phyloP scores from a whole-genome alignment of 2,113 vertebrate species.

The Amphilophus citrinellus region DNA sequence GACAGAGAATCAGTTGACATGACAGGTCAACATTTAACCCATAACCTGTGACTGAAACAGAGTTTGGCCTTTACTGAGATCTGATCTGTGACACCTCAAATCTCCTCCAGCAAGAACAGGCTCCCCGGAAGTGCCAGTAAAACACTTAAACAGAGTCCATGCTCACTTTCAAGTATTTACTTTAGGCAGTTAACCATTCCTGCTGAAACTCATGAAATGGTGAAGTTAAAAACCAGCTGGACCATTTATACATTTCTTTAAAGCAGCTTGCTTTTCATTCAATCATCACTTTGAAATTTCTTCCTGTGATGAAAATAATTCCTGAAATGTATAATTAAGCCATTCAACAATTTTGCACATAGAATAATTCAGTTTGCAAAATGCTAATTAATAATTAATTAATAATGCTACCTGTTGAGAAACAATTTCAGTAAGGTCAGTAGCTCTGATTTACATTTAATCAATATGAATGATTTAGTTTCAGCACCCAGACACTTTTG shows the following conservation, averaged over 20 bases:
- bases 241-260: not conserved
- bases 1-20: not conserved
- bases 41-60: slow-evolving; percentile 33
- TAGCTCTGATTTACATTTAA: too few species aligned
- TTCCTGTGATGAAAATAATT: too few species aligned
- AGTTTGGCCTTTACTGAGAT: slow-evolving; percentile 28
- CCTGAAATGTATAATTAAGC: too few species aligned
- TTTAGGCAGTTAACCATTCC: slow-evolving; percentile 3
- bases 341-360: too few species aligned
- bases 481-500: too few species aligned
- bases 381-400: too few species aligned
- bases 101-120: slow-evolving; percentile 29
- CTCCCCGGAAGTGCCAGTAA: too few species aligned
- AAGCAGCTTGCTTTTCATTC: not conserved
- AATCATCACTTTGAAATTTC: not conserved
- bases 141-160: not conserved
- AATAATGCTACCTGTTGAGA: too few species aligned
- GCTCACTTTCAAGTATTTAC: slow-evolving; percentile 13
- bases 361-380: too few species aligned
- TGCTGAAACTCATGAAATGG: not conserved
- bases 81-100: slow-evolving; percentile 55
- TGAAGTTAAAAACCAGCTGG: not conserved
- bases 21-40: not conserved
- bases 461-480: too few species aligned
- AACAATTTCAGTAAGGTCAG: too few species aligned